Evolutionary conservation across 2,797 vertebrate species (phyloP).

Genomic region (Pseudomugil tenellus): DNA sequence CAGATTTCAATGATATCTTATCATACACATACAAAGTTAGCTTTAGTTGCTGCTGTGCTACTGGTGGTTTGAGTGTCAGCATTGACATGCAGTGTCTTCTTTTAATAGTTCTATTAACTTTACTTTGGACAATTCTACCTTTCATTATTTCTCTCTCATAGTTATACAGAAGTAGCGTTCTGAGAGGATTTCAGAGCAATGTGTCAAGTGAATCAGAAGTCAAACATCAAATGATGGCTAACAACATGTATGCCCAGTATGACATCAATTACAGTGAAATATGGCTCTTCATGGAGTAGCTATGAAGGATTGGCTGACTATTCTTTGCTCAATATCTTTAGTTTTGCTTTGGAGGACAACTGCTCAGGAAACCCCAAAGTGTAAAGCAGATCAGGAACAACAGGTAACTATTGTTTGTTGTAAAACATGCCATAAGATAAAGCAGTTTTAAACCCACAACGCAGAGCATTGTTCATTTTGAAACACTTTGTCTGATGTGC

Average conservation of each 20-base stretch:
- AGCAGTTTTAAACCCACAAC: background rate
- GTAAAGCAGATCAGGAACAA: background rate
- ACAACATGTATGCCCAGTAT: too few relatives aligned
- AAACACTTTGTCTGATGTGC: background rate
- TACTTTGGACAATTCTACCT: slow-evolving; percentile 1
- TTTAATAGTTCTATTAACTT: background rate
- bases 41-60: slow-evolving; percentile 14
- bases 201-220: background rate
- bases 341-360: too few relatives aligned
- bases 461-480: background rate
- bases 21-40: slow-evolving; percentile 10
- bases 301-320: too few relatives aligned
- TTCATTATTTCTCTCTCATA: background rate
- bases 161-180: slow-evolving; percentile 7
- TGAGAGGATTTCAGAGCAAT: background rate
- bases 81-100: slow-evolving; percentile 7
- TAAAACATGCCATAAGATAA: background rate
- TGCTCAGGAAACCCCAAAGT: too few relatives aligned
- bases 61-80: slow-evolving; percentile 9
- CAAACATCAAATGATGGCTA: background rate
- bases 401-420: background rate
- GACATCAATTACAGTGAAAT: too few relatives aligned
- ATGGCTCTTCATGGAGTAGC: too few relatives aligned
- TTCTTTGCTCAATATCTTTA: too few relatives aligned
- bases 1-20: slow-evolving; percentile 29